Conservation (phyloP, 1,140 invertebrate species). For the Drosophila insularis region DNA sequence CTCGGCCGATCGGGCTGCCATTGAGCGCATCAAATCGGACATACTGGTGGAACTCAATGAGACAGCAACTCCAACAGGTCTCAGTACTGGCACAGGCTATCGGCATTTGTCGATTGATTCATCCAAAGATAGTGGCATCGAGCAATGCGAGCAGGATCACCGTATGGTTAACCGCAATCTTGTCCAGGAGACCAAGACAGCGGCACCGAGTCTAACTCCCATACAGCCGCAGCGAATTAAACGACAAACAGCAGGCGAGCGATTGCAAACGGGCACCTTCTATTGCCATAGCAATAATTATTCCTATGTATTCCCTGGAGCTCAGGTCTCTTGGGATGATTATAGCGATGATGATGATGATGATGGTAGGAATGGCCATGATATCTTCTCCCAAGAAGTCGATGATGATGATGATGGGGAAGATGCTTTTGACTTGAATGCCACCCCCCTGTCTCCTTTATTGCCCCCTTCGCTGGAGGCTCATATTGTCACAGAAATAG, state of each 20-base stretch:
- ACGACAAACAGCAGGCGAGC: conserved; percentile 68
- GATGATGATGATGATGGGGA: conserved; percentile 45
- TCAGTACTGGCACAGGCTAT: conserved; percentile 30
- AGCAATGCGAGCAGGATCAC: conserved; percentile 62
- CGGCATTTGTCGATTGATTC: conserved; percentile 77
- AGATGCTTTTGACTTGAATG: conserved; percentile 59
- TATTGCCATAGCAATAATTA: conserved; percentile 63
- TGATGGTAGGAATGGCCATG: conserved; percentile 34
- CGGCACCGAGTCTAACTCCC: conserved; percentile 49
- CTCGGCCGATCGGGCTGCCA: conserved; percentile 66
- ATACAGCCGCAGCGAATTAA: conserved; percentile 53
- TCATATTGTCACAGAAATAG: conserved; percentile 72
- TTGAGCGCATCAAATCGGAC: conserved; percentile 69
- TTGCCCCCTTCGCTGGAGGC: conserved; percentile 68
- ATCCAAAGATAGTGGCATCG: conserved; percentile 79
- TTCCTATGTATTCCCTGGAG: conserved; percentile 78
- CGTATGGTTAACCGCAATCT: conserved; percentile 52
- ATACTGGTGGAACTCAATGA: conserved; percentile 68
- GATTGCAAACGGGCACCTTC: conserved; percentile 69
- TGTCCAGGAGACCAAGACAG: conserved; percentile 59
- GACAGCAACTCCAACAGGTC: conserved; percentile 16
- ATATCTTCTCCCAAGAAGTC: conserved; percentile 15
- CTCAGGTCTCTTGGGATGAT: conserved; percentile 72
- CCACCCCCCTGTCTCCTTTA: conserved; percentile 62
- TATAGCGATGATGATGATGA: conserved; percentile 71